Evolutionary conservation across 2,113 vertebrate species (phyloP), one percentile per base, ranked within the genome.

Genomic region (Fregetta grallaria): DNA sequence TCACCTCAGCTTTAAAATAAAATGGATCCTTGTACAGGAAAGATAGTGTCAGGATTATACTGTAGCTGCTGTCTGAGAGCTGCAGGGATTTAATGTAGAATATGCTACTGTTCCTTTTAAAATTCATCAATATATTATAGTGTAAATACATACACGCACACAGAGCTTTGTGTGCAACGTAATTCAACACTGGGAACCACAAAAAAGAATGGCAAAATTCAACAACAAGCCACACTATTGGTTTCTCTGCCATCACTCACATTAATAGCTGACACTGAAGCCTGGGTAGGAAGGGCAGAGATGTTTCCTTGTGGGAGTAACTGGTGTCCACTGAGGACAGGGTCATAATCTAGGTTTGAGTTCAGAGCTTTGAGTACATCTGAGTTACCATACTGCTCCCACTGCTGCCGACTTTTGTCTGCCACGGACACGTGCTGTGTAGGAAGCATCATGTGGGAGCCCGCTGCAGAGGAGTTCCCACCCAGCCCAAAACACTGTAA

Each of bases 401-500:
- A 3, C 70, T 55, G 50, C 47, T 1, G 2, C 30, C 59, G 63
- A 40, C 25, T 44, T 18, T 18, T 16, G 42, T 49, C 70, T 62
- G 72, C 59, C 1, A 1, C 65, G 27, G 25, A 2, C 3, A 2
- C 7, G 47, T 11, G 62, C 27, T 40, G 58, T 29, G 42, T 19
- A 29, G 20, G 62, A 49, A 76, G 63, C 32, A 5, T 7, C 4
- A 1, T 10, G 9, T 0, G 0, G 29, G n/a, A 45, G 14, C 44
- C 10, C 17, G 58, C 68, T 65, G 53, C 32, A 13, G 9, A 42
- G 63, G 47, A 50, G 50, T 50, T 77, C 36, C 42, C 40, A 6
- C 56, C 17, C 65, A 40, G 36, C 65, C 40, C 65, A 17, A 42
- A 56, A 2, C 18, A 16, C 3, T 11, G 61, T 3, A 7, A 52